Evolutionary conservation across 92 coral and sea anemone genomes (phyloP).

Genomic region (Blastomussa wellsi): DNA sequence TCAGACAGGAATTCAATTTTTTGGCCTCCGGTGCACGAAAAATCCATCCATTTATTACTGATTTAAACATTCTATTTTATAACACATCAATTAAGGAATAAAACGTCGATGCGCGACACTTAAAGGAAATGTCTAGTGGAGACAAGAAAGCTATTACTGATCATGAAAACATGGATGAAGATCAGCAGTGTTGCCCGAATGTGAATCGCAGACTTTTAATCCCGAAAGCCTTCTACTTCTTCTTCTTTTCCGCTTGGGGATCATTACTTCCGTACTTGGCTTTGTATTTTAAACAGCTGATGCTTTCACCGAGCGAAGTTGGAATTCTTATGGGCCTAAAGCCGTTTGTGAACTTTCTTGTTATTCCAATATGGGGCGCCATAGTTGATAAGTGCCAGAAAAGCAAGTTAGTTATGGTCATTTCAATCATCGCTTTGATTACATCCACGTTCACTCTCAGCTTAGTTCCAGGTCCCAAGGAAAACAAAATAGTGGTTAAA

Average conservation of each 20-base stretch:
- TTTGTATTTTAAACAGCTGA: conserved; percentile 92
- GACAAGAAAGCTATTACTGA: conserved; percentile 71
- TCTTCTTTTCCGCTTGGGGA: conserved; percentile 99
- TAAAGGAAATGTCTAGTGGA: conserved; percentile 44
- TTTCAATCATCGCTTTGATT: conserved; percentile 90
- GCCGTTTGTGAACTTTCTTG: conserved; percentile 97
- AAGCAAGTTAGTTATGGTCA: conserved; percentile 86
- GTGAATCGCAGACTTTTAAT: conserved; percentile 90
- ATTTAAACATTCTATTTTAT: not conserved
- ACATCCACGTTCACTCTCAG: conserved; percentile 83
- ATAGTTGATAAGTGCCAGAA: conserved; percentile 98
- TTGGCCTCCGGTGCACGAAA: conserved; percentile 15
- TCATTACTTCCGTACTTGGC: conserved; percentile 95
- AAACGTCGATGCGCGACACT: not conserved
- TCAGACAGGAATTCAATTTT: conserved; percentile 24
- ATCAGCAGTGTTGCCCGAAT: conserved; percentile 79
- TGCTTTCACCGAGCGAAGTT: conserved; percentile 97
- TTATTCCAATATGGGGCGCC: conserved; percentile 99
- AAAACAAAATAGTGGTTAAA: conserved; percentile 78
- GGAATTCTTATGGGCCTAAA: conserved; percentile 98
- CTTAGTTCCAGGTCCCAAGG: conserved; percentile 89
- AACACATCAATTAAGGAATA: not conserved
- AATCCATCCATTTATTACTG: not conserved
- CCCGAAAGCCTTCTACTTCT: conserved; percentile 91
- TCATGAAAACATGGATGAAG: conserved; percentile 45